Evolutionary conservation across 1,140 invertebrate species (phyloP).

Genomic region (Drosophila truncata): DNA sequence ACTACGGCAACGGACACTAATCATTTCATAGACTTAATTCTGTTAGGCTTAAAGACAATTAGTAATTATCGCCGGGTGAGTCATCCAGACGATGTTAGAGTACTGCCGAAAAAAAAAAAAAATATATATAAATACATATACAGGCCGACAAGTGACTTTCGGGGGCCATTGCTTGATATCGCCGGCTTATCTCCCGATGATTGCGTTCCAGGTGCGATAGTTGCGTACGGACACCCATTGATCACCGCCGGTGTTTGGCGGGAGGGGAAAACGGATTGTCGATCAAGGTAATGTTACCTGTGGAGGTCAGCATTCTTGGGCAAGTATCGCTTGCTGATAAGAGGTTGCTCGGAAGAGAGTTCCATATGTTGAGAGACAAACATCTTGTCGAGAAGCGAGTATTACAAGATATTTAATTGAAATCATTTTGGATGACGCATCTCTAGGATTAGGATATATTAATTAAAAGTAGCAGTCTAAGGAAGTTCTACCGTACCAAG

Average conservation of each 20-base stretch:
- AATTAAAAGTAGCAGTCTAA: neutral
- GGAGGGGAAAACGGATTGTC: neutral
- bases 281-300: slow-evolving; percentile 29
- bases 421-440: neutral
- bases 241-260: slow-evolving; percentile 2
- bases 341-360: neutral
- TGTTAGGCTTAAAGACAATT: slow-evolving; percentile 45
- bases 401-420: slow-evolving; percentile 5
- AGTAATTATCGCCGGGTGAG: slow-evolving; percentile 41
- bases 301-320: slow-evolving; percentile 23
- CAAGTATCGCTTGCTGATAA: slow-evolving; percentile 7
- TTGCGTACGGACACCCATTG: slow-evolving; percentile 24
- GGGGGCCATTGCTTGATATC: slow-evolving; percentile 42
- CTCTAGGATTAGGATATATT: too few species aligned
- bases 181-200: slow-evolving; percentile 48
- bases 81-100: slow-evolving; percentile 30
- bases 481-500: too few species aligned
- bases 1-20: slow-evolving; percentile 66
- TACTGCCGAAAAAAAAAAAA: slow-evolving; percentile 41
- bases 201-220: slow-evolving; percentile 50
- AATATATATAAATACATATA: slow-evolving; percentile 30
- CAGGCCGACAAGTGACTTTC: slow-evolving; percentile 18
- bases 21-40: slow-evolving; percentile 40
- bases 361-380: neutral
- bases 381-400: neutral